A percentile compares a stretch with the other conserved stretches of the same genome.
phyloP scores from a whole-genome alignment of 1,140 invertebrate species.

The Galleria mellonella region DNA sequence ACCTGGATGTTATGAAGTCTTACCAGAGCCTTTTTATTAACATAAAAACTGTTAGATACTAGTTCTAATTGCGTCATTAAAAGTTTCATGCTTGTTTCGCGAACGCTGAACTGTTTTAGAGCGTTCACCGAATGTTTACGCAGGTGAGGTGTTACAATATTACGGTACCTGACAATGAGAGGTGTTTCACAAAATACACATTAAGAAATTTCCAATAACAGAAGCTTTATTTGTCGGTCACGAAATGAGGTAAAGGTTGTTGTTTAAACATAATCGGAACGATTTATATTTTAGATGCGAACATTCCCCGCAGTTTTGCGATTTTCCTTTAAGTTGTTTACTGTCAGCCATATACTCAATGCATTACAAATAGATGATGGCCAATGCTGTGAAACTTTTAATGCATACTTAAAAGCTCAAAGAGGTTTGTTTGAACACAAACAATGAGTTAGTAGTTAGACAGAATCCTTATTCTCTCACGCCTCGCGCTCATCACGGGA shows the following conservation, averaged over 20 bases:
- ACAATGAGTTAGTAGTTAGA: conserved; percentile 49
- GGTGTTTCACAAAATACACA: conserved; percentile 2
- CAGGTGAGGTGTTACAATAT: conserved; percentile 9
- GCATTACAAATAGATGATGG: conserved; percentile 1
- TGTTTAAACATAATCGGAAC: conserved; percentile 5
- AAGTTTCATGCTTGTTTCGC: conserved; percentile 22
- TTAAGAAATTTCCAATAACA: conserved; percentile 12
- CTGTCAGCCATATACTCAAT: conserved; percentile 1
- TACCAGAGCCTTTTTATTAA: conserved; percentile 29
- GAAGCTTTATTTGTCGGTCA: conserved; percentile 27
- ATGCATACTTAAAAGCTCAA: conserved; percentile 5
- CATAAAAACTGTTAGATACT: conserved; percentile 28
- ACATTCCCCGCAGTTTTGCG: neutral
- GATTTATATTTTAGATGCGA: conserved; percentile 3
- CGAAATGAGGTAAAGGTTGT: conserved; percentile 41
- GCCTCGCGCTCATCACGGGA: conserved; percentile 30
- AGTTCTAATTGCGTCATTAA: conserved; percentile 39
- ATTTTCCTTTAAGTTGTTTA: conserved; percentile 10
- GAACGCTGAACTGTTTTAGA: conserved; percentile 24
- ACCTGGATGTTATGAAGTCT: conserved; percentile 50
- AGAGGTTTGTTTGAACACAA: conserved; percentile 41
- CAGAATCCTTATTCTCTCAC: conserved; percentile 53
- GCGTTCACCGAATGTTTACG: conserved; percentile 11
- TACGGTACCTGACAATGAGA: conserved; percentile 4
- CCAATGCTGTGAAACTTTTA: conserved; percentile 2